phyloP scores from a whole-genome alignment of 2,888 invertebrate genomes.

The Oscheius sp. region DNA sequence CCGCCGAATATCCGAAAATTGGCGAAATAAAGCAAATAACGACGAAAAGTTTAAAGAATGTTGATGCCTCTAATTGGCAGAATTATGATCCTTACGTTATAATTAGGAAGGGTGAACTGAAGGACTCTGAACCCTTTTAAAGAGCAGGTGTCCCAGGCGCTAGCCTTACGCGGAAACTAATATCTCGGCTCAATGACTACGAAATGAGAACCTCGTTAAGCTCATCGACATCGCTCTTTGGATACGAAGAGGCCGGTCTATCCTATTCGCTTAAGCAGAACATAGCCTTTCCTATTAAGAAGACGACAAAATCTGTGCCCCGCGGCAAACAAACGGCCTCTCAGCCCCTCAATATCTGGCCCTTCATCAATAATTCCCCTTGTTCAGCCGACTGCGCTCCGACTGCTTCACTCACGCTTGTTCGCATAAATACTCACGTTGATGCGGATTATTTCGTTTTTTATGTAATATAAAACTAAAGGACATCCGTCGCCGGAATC shows the following conservation, averaged over 20 bases:
- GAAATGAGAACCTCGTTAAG: no score
- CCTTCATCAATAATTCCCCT: conserved; percentile 30
- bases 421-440: conserved; percentile 13
- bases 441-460: not conserved
- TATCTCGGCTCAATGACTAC: no score
- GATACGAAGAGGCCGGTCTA: no score
- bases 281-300: not conserved
- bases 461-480: not conserved
- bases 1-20: conserved; percentile 12
- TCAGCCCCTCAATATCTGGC: conserved; percentile 27
- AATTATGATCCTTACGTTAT: no score
- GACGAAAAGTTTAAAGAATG: no score
- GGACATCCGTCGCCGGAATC: not conserved
- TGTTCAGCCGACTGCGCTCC: conserved; percentile 24
- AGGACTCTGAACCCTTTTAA: no score
- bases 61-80: no score
- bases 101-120: not conserved
- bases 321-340: conserved; percentile 22
- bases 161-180: no score
- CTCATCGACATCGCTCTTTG: no score
- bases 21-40: conserved; percentile 2
- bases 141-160: no score
- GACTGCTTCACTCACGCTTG: conserved; percentile 22
- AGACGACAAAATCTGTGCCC: conserved; percentile 20
- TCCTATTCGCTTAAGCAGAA: not conserved